These are phyloP conservation scores for Phylloscopus trochiloides DNA, from an alignment of 2,113 vertebrate genomes.

Conservation along the genomic window DNA sequence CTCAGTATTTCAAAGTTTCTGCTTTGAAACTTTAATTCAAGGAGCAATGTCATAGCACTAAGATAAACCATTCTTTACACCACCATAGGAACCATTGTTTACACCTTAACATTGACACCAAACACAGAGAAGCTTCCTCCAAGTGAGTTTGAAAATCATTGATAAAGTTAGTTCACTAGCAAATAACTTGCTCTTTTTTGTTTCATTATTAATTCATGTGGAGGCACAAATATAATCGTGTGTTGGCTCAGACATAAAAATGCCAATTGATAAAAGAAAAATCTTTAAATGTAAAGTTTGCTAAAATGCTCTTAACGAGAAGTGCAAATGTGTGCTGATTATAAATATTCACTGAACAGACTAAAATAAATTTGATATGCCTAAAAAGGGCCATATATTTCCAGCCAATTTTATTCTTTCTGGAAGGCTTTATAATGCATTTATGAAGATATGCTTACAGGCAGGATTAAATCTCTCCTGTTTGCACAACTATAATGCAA, in stretches of 20 bases:
- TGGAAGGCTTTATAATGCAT: slow-evolving; percentile 1
- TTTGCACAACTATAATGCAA: not conserved
- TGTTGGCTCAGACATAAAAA: not conserved
- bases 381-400: slow-evolving; percentile 40
- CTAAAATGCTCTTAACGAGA: not conserved
- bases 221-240: not conserved
- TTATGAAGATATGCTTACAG: slow-evolving; percentile 14
- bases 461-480: not conserved
- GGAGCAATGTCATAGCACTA: not conserved
- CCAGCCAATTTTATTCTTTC: slow-evolving; percentile 41
- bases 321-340: not conserved
- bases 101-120: not conserved
- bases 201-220: not conserved
- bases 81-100: not conserved
- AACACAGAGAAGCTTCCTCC: not conserved
- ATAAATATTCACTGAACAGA: slow-evolving; percentile 21
- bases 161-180: not conserved
- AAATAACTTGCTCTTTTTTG: not conserved
- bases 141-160: not conserved
- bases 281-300: not conserved
- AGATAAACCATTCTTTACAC: not conserved
- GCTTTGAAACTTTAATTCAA: not conserved
- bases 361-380: slow-evolving; percentile 34
- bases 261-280: not conserved
- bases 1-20: not conserved